Percentiles rank a stretch among this genome's conserved stretches.
These are phyloP conservation scores for Grallaria varia DNA, from an alignment of 2,113 vertebrate species.

Conservation along the genomic window DNA sequence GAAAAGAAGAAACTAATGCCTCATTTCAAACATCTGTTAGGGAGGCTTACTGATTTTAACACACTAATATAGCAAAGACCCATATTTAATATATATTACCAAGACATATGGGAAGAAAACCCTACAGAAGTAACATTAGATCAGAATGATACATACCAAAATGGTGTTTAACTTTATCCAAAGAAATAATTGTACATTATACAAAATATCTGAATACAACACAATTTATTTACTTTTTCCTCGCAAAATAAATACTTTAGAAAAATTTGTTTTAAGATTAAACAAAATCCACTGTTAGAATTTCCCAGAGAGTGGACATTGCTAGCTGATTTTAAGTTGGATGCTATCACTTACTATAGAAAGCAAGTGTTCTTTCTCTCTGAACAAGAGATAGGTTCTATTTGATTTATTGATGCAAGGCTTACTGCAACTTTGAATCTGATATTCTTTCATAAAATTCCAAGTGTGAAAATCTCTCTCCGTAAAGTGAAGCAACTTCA, in stretches of 20 bases:
- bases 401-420: neutral
- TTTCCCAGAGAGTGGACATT: neutral
- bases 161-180: neutral
- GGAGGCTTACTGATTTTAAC: neutral
- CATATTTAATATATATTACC: neutral
- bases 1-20: neutral
- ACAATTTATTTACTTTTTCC: neutral
- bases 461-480: neutral
- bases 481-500: neutral
- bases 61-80: rapidly evolving
- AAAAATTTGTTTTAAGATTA: neutral
- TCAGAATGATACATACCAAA: neutral
- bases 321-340: neutral
- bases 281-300: neutral
- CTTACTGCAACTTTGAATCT: neutral
- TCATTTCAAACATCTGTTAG: neutral
- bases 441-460: neutral
- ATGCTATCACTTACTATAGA: neutral
- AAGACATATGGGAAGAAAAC: rapidly evolving
- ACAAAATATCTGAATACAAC: neutral
- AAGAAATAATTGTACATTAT: neutral
- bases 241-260: neutral
- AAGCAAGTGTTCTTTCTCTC: neutral
- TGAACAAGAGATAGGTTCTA: neutral
- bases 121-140: neutral